Conservation (phyloP, 2,113 vertebrate genomes). For the Coturnix japonica region DNA sequence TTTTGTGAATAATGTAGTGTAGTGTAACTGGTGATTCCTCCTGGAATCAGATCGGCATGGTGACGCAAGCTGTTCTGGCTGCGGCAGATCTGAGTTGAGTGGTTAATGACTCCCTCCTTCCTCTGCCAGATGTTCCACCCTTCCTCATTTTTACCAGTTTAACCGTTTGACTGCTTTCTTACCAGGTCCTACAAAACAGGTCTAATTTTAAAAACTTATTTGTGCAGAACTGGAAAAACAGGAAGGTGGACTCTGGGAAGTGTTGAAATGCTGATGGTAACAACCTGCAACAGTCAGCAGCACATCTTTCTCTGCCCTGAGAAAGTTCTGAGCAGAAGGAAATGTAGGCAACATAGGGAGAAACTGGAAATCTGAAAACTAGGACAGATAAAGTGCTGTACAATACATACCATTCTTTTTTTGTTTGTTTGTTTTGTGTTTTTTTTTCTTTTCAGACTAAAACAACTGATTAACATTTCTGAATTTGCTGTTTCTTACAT, state of each 20-base stretch:
- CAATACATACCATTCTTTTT: background rate
- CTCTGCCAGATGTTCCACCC: slow-evolving; percentile 45
- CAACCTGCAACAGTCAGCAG: accelerated
- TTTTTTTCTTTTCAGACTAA: background rate
- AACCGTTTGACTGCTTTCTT: background rate
- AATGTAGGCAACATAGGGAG: background rate
- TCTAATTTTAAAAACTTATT: background rate
- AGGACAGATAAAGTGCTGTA: background rate
- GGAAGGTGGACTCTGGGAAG: background rate
- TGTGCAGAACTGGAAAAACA: background rate
- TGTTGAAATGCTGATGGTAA: background rate
- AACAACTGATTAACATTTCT: background rate
- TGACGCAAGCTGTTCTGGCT: background rate
- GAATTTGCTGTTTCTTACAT: background rate
- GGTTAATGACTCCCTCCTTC: background rate
- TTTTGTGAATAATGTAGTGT: background rate
- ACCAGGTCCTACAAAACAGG: background rate
- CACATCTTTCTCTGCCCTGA: background rate
- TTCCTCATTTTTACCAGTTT: slow-evolving; percentile 21
- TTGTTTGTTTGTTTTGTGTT: too few relatives aligned
- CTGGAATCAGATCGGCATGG: background rate
- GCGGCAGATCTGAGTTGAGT: background rate
- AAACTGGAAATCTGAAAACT: background rate
- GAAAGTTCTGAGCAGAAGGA: background rate
- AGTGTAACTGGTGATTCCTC: slow-evolving; percentile 5